phyloP scores from a whole-genome alignment of 2,113 vertebrate genomes.

The Amazona guildingii region DNA sequence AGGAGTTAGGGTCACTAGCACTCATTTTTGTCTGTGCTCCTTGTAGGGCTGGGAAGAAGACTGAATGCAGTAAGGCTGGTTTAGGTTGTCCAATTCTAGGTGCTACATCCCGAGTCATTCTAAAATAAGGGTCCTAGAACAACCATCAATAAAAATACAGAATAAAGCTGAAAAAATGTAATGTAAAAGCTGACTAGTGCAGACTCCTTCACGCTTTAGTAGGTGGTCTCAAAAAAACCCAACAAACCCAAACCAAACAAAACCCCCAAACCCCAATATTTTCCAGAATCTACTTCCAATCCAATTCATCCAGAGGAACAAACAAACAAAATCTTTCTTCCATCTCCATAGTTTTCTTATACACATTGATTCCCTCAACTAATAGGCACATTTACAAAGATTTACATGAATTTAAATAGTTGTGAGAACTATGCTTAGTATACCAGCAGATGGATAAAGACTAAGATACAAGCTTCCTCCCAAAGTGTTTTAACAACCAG shows the following conservation, averaged over 20 bases:
- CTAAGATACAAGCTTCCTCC: background rate
- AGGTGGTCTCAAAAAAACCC: background rate
- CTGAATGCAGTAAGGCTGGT: constrained; percentile 92
- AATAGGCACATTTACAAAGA: background rate
- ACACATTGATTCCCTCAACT: background rate
- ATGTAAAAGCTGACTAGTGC: background rate
- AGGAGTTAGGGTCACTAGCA: constrained; percentile 93
- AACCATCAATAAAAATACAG: background rate
- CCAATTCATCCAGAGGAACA: background rate
- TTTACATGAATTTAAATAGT: background rate
- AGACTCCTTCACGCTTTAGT: background rate
- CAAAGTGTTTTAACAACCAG: background rate
- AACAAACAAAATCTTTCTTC: background rate
- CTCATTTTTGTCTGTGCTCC: constrained; percentile 99
- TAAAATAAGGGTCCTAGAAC: constrained; percentile 94
- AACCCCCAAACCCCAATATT: background rate
- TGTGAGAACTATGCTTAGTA: background rate
- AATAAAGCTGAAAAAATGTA: background rate
- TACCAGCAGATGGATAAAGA: background rate
- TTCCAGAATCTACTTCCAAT: background rate
- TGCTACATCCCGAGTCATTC: constrained; percentile 97
- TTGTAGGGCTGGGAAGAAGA: constrained; percentile 96
- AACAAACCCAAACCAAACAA: background rate
- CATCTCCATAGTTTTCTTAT: background rate
- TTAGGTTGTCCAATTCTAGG: constrained; percentile 90